These are phyloP conservation scores for Scrobipalpa atriplicella DNA, from an alignment of 2,888 invertebrate species.

Conservation along the genomic window DNA sequence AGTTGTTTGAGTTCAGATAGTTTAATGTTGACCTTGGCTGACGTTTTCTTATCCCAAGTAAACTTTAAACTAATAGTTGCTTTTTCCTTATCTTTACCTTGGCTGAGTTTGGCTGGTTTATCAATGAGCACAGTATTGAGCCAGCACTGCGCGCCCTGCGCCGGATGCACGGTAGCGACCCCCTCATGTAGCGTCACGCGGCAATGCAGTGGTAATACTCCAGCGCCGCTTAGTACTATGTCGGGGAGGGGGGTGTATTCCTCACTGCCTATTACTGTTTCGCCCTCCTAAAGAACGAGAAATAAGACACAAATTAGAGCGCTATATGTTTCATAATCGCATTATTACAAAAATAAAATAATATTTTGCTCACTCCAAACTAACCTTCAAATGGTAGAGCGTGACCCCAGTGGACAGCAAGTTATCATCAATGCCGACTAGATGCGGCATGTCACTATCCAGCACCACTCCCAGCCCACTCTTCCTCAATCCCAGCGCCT, in stretches of 20 bases:
- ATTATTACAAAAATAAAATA: no score
- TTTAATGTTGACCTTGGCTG: no score
- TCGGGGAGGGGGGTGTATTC: slow-evolving; percentile 87
- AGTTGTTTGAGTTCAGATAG: no score
- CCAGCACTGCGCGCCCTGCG: slow-evolving; percentile 89
- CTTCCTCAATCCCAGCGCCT: slow-evolving; percentile 92
- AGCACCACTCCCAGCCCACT: slow-evolving; percentile 94
- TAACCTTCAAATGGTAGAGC: slow-evolving; percentile 94
- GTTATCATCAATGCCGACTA: slow-evolving; percentile 96
- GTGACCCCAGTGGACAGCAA: slow-evolving; percentile 95
- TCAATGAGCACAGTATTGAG: slow-evolving; percentile 91
- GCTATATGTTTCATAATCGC: no score
- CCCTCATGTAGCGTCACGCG: slow-evolving; percentile 87
- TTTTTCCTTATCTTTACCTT: slow-evolving; percentile 25
- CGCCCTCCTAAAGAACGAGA: slow-evolving; percentile 89
- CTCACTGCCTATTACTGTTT: slow-evolving; percentile 92
- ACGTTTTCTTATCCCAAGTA: no score
- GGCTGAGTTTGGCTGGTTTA: slow-evolving; percentile 86
- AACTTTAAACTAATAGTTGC: no score
- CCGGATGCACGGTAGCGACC: slow-evolving; percentile 88
- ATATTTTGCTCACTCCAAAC: no score
- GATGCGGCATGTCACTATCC: slow-evolving; percentile 95
- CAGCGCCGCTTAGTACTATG: slow-evolving; percentile 89
- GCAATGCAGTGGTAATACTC: slow-evolving; percentile 91
- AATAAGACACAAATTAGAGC: no score